A percentile compares a stretch with the other conserved stretches of the same genome.
Evolutionary conservation across 2,888 invertebrate species (phyloP).

Genomic region (Coleophora deauratella): DNA sequence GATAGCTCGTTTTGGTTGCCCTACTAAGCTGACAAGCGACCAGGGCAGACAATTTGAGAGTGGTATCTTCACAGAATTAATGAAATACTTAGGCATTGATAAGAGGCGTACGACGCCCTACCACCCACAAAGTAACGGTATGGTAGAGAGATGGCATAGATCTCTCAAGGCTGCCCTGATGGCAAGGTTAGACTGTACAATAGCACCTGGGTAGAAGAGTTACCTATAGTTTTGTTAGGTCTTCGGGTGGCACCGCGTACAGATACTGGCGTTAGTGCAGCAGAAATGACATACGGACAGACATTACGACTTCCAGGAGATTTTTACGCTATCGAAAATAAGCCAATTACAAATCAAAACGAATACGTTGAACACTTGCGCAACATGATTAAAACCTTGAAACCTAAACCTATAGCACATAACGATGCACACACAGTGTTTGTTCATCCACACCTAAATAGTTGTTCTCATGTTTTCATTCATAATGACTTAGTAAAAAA

Average conservation of each 20-base stretch:
- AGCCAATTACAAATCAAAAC: background rate
- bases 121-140: constrained; percentile 16
- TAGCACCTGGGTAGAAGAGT: constrained; percentile 22
- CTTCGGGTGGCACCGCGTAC: constrained; percentile 9
- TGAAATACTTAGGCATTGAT: constrained; percentile 11
- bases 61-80: constrained; percentile 21
- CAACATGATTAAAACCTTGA: background rate
- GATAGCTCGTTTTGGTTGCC: constrained; percentile 16
- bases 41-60: constrained; percentile 23
- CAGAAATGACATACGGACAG: constrained; percentile 13
- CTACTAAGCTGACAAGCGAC: constrained; percentile 13
- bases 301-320: constrained; percentile 13
- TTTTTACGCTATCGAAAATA: constrained; percentile 2
- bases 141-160: constrained; percentile 9
- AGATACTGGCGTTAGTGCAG: constrained; percentile 9
- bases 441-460: constrained; percentile 2
- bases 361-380: constrained; percentile 2
- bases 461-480: constrained; percentile 16
- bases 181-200: background rate
- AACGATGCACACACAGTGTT: background rate
- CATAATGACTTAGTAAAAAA: constrained; percentile 14
- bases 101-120: constrained; percentile 15
- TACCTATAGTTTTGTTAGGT: constrained; percentile 26
- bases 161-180: constrained; percentile 7
- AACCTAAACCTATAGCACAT: background rate